Evolutionary conservation across 2,113 vertebrate genomes (phyloP), one percentile per base, ranked within the genome.

Genomic region (Limanda limanda): DNA sequence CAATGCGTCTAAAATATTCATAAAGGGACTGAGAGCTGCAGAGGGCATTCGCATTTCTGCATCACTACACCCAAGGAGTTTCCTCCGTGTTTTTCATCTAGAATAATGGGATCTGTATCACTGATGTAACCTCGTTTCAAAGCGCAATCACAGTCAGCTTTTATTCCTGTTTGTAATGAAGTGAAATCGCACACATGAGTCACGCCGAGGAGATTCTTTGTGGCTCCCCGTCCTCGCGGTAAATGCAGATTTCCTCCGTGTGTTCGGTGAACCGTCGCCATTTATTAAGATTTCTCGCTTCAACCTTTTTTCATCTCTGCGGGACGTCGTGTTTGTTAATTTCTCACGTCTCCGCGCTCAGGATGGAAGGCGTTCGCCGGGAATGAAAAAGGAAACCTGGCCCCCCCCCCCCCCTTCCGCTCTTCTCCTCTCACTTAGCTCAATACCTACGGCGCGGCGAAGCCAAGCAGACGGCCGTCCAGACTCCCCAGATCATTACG

Each of bases 401-500:
- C 78, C 73, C 68, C 70, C 71, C 56, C 73, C 73, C 75, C 65
- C 70, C 51, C 51, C 71, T 71, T 15, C 14, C 45, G 14, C 15
- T 17, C 45, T 17, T 61, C 57, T 21, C 24, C 72, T 73, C 82
- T 74, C 74, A 51, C 69, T 86, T 73, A 31, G 81, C 84, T 85
- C 85, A 68, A 70, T 76, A 76, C 88, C 81, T 15, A 61, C 62
- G 6, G 91, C 17, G 81, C n/a, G 14, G 71, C 64, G 57, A 79
- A 70, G 74, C 74, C 59, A 66, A 87, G 81, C 87, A 91, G 86
- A 90, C 86, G 83, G 78, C 78, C 57, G 83, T 86, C 84, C 90
- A 88, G 89, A 82, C 86, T 86, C 86, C 88, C 88, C 74, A 74
- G 77, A 90, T 91, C 88, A 91, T 90, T 89, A 89, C 90, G 79